Evolutionary conservation across 2,797 vertebrate genomes (phyloP).

Genomic region (Acanthurus lineatus): DNA sequence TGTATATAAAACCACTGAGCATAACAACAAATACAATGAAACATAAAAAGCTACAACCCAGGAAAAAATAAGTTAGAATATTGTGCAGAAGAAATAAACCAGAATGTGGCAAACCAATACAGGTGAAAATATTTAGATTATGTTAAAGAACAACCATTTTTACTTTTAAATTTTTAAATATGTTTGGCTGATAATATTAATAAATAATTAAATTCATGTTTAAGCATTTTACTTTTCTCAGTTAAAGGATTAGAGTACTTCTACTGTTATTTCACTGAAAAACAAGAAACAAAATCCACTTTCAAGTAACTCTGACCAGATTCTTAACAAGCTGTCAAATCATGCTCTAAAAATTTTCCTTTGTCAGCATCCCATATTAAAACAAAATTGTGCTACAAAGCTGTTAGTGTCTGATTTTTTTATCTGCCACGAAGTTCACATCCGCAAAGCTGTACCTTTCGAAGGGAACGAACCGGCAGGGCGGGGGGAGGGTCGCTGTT

Average conservation of each 20-base stretch:
- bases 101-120: no score
- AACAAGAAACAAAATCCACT: not conserved
- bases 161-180: not conserved
- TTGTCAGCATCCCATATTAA: not conserved
- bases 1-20: no score
- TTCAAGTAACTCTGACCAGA: not conserved
- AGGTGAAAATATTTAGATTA: no score
- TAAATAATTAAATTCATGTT: no score
- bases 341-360: not conserved
- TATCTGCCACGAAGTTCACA: not conserved
- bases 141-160: not conserved
- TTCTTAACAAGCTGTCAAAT: not conserved
- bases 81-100: no score
- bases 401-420: conserved; percentile 1
- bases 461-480: conserved; percentile 94
- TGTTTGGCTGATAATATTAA: no score
- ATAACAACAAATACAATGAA: no score
- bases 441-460: conserved; percentile 96
- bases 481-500: conserved; percentile 93
- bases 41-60: no score
- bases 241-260: not conserved
- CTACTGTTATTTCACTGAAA: not conserved
- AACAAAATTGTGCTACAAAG: not conserved
- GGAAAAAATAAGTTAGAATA: no score
- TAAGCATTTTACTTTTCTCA: no score